Conservation (phyloP, 1,140 invertebrate genomes). For the Orussus abietinus region DNA sequence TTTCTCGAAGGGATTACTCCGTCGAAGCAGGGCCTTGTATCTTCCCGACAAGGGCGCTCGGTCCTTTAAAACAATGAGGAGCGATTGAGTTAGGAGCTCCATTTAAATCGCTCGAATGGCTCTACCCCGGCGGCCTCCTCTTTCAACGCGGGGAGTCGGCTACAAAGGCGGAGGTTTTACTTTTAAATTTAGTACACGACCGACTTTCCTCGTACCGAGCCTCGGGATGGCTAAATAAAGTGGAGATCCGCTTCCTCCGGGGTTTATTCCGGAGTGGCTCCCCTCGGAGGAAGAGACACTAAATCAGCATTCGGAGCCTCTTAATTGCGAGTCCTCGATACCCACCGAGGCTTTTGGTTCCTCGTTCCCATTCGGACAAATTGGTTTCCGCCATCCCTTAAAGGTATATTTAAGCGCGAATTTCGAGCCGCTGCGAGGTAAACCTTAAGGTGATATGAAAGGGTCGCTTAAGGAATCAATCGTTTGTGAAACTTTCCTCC, state of each 20-base stretch:
- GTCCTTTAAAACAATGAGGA: neutral
- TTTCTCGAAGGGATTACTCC: too few species aligned
- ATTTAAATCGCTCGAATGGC: conserved; percentile 48
- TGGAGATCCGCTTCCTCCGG: conserved; percentile 15
- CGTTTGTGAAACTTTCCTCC: too few species aligned
- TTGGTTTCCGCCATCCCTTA: neutral
- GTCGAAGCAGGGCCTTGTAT: too few species aligned
- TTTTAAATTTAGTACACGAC: conserved; percentile 47
- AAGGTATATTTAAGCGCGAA: too few species aligned
- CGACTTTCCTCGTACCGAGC: conserved; percentile 28
- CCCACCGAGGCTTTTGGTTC: too few species aligned
- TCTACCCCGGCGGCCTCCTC: conserved; percentile 32
- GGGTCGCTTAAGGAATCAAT: too few species aligned
- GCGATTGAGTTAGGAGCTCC: conserved; percentile 22
- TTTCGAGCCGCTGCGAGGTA: too few species aligned
- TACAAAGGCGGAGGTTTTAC: conserved; percentile 44
- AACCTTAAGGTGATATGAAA: too few species aligned
- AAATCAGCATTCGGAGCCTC: conserved; percentile 7
- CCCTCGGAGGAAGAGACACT: neutral
- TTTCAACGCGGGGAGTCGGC: conserved; percentile 39
- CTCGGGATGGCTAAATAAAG: conserved; percentile 21
- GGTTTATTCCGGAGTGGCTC: conserved; percentile 18
- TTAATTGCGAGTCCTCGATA: too few species aligned
- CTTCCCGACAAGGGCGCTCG: too few species aligned
- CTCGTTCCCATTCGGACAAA: too few species aligned